phyloP scores from a whole-genome alignment of 2,888 invertebrate genomes.

The Tetranychus truncatus region DNA sequence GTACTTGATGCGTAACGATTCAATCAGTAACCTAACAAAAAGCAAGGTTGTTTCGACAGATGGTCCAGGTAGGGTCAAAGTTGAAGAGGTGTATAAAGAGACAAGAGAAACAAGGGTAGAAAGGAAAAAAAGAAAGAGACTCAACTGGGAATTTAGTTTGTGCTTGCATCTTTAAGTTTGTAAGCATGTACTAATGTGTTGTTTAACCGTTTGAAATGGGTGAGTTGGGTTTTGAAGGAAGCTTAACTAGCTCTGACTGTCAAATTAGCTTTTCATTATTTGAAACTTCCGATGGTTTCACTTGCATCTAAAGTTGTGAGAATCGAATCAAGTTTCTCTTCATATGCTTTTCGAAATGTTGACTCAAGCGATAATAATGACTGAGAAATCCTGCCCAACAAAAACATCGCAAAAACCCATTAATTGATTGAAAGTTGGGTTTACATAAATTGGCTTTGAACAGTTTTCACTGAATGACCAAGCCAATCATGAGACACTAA shows the following conservation, averaged over 20 bases:
- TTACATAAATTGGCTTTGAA: no score
- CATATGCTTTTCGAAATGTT: no score
- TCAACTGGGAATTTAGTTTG: neutral
- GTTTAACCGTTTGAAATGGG: neutral
- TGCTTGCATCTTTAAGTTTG: neutral
- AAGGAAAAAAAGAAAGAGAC: neutral
- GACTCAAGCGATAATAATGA: no score
- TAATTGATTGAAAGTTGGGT: no score
- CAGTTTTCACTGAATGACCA: no score
- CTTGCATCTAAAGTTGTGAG: neutral
- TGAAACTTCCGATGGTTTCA: neutral
- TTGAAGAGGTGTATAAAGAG: no score
- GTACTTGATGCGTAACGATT: neutral
- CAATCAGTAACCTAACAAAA: neutral
- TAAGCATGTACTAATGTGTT: neutral
- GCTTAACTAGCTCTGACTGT: neutral
- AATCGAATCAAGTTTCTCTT: neutral
- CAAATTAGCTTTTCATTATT: neutral
- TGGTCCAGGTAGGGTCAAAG: neutral
- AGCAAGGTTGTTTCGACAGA: neutral
- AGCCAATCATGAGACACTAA: no score
- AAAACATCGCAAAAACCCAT: no score
- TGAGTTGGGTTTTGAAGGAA: neutral
- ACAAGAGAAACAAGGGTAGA: no score
- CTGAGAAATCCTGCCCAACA: no score